phyloP scores from a whole-genome alignment of 2,797 vertebrate species.

The Oryzias dopingdopingensis region DNA sequence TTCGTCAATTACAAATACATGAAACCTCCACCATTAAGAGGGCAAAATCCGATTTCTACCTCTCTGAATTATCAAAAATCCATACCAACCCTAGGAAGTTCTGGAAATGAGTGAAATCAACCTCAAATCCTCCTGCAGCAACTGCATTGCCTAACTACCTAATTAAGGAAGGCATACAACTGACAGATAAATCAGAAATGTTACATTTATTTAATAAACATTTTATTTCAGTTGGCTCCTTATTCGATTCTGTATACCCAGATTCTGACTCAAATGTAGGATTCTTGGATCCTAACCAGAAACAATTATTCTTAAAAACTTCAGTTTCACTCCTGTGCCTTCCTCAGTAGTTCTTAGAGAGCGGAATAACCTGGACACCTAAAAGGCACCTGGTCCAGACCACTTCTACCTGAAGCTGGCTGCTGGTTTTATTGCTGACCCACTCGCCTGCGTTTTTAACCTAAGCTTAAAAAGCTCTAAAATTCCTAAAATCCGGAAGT shows the following conservation, averaged over 20 bases:
- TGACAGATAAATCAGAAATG: too few relatives aligned
- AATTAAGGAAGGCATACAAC: too few relatives aligned
- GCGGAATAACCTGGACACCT: neutral
- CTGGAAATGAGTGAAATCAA: neutral
- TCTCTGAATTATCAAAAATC: neutral
- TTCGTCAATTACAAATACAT: neutral
- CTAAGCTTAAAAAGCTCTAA: neutral
- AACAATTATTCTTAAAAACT: too few relatives aligned
- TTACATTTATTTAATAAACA: too few relatives aligned
- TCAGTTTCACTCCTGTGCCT: too few relatives aligned
- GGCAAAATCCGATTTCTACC: neutral
- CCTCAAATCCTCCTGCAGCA: neutral
- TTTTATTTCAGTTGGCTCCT: too few relatives aligned
- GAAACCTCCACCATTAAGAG: neutral
- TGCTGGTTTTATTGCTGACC: neutral
- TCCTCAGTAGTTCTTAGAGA: too few relatives aligned
- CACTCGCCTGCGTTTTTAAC: neutral
- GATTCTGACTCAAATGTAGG: too few relatives aligned
- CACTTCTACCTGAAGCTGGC: neutral
- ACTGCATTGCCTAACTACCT: too few relatives aligned
- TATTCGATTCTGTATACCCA: too few relatives aligned
- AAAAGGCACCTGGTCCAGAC: neutral
- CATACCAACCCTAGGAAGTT: neutral
- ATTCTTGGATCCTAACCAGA: too few relatives aligned
- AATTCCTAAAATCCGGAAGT: neutral